Evolutionary conservation across 1,140 invertebrate species (phyloP).

Genomic region (Sycophila sp.): DNA sequence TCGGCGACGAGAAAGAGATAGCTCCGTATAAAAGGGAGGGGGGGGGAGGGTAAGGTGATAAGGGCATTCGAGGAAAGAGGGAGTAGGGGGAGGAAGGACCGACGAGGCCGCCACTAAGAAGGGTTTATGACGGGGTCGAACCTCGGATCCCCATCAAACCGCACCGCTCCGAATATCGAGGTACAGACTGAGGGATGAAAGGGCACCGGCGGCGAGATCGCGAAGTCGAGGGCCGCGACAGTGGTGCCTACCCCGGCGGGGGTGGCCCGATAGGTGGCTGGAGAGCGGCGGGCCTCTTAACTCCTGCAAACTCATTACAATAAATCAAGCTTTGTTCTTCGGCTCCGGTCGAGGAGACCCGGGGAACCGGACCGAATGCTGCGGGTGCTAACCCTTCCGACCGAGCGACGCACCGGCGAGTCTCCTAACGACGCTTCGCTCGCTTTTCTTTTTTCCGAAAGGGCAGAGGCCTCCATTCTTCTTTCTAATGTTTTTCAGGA

Average conservation of each 20-base stretch:
- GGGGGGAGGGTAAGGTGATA: slow-evolving; percentile 31
- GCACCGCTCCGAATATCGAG: slow-evolving; percentile 62
- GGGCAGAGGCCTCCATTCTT: no score
- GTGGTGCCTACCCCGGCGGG: slow-evolving; percentile 15
- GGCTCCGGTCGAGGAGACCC: slow-evolving; percentile 55
- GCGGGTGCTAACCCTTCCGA: slow-evolving; percentile 56
- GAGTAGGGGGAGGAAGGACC: slow-evolving; percentile 47
- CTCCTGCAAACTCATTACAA: slow-evolving; percentile 68
- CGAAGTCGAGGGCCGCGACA: slow-evolving; percentile 10
- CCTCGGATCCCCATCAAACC: slow-evolving; percentile 65
- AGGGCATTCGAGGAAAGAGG: slow-evolving; percentile 23
- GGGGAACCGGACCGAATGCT: slow-evolving; percentile 61
- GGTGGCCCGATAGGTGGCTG: slow-evolving; percentile 35
- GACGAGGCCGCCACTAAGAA: slow-evolving; percentile 66
- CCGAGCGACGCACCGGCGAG: not conserved
- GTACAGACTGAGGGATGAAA: slow-evolving; percentile 43
- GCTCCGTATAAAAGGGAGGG: slow-evolving; percentile 10
- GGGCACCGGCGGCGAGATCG: slow-evolving; percentile 4
- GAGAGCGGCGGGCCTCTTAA: slow-evolving; percentile 59
- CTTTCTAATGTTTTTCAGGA: no score
- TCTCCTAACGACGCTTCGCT: no score
- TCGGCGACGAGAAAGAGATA: not conserved
- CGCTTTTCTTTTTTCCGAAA: no score
- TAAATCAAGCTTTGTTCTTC: slow-evolving; percentile 69
- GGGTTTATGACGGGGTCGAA: slow-evolving; percentile 67